phyloP scores from a whole-genome alignment of 2,888 invertebrate species.

The Nebria brevicollis region DNA sequence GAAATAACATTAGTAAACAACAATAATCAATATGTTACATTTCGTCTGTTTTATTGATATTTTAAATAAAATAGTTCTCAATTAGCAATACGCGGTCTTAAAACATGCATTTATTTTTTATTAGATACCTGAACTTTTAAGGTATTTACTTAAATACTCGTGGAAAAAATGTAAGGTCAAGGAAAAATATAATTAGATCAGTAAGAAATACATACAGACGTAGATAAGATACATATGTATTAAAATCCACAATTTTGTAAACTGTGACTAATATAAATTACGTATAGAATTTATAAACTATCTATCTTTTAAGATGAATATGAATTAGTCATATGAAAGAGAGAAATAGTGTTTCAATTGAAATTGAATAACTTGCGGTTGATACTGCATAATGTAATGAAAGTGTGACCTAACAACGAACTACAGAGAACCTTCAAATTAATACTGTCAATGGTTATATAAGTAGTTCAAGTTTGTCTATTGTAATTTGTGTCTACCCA shows the following conservation, averaged over 20 bases:
- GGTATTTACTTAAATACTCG: neutral
- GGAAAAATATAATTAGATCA: constrained; percentile 3
- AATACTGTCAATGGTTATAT: constrained; percentile 23
- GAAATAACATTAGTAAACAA: no score
- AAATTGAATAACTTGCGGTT: neutral
- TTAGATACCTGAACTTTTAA: neutral
- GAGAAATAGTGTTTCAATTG: neutral
- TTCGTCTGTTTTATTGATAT: no score
- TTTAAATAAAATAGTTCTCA: no score
- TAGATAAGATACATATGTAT: neutral
- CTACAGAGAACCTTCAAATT: constrained; percentile 21
- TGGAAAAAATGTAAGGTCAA: neutral
- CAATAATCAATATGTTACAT: no score
- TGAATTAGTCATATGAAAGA: neutral
- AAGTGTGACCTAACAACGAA: constrained; percentile 16
- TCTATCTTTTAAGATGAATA: neutral
- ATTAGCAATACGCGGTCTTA: no score
- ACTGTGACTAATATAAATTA: neutral
- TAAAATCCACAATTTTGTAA: neutral
- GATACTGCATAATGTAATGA: neutral
- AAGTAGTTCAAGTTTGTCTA: constrained; percentile 41
- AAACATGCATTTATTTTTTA: neutral
- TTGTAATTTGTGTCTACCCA: constrained; percentile 18
- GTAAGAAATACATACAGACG: neutral
- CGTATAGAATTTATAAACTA: neutral